These are phyloP conservation scores for Nyctibius grandis DNA, from an alignment of 2,797 vertebrate genomes.

Conservation along the genomic window DNA sequence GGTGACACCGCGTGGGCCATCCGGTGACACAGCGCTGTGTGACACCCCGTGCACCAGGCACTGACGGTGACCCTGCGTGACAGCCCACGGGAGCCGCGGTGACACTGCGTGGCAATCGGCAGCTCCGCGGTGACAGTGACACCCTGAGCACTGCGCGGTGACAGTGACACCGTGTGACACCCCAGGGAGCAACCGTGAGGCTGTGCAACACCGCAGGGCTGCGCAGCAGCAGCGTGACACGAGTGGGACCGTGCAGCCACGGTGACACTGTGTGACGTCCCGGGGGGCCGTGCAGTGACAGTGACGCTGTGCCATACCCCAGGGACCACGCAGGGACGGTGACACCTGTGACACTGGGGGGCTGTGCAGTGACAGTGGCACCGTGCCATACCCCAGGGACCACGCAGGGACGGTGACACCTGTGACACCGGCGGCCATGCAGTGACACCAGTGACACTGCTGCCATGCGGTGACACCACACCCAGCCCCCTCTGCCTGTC, in stretches of 20 bases:
- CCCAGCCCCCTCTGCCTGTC: rapidly evolving
- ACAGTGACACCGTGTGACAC: constrained; percentile 49
- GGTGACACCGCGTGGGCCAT: not conserved
- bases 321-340: not conserved
- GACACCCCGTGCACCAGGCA: not conserved
- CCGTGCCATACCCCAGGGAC: not conserved
- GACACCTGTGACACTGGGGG: not conserved
- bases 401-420: not conserved
- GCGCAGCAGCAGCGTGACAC: not conserved
- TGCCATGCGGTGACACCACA: not conserved
- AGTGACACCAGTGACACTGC: not conserved
- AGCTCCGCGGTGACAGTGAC: constrained; percentile 8
- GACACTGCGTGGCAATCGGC: not conserved
- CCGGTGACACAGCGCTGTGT: not conserved
- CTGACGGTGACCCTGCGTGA: constrained; percentile 9
- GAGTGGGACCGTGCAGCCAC: not conserved
- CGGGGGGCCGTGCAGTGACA: not conserved
- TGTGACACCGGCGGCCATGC: not conserved
- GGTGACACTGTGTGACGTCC: not conserved
- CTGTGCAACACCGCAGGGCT: not conserved
- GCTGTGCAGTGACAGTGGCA: not conserved
- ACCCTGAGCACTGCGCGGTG: not conserved
- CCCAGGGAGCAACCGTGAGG: not conserved
- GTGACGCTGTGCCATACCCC: not conserved
- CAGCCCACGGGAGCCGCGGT: constrained; percentile 45